Evolutionary conservation across 1,140 invertebrate species (phyloP).

Genomic region (Eumeta japonica): DNA sequence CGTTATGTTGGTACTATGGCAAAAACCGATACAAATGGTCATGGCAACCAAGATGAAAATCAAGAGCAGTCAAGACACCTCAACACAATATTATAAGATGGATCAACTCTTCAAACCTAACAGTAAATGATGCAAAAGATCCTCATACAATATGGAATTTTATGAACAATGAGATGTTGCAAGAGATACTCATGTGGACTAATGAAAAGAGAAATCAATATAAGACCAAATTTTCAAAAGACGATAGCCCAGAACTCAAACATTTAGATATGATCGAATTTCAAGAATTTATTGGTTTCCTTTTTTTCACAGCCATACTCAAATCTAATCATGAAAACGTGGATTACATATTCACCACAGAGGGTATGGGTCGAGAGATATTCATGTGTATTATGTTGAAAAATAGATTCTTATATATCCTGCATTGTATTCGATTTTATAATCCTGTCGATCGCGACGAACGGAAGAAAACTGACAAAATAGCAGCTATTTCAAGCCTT

Average conservation of each 20-base stretch:
- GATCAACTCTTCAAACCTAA: constrained; percentile 3
- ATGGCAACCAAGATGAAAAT: neutral
- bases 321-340: constrained; percentile 13
- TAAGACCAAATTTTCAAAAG: neutral
- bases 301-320: constrained; percentile 10
- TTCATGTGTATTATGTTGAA: constrained; percentile 14
- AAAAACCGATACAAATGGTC: constrained; percentile 8
- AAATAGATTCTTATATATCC: constrained; percentile 17
- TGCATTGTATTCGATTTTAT: too few relatives aligned
- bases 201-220: constrained; percentile 6
- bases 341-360: constrained; percentile 14
- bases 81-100: constrained; percentile 5
- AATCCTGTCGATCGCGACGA: too few relatives aligned
- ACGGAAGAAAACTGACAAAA: too few relatives aligned
- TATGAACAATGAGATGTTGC: constrained; percentile 7
- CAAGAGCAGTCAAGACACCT: constrained; percentile 2
- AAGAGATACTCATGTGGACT: constrained; percentile 7
- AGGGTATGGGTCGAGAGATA: constrained; percentile 15
- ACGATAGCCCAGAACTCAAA: constrained; percentile 1
- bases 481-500: too few relatives aligned
- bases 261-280: constrained; percentile 10
- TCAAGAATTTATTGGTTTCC: constrained; percentile 12
- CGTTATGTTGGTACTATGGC: neutral
- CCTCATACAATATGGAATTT: constrained; percentile 5
- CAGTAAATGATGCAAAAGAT: constrained; percentile 3